phyloP scores from a whole-genome alignment of 2,797 vertebrate genomes.

The Erethizon dorsatum region DNA sequence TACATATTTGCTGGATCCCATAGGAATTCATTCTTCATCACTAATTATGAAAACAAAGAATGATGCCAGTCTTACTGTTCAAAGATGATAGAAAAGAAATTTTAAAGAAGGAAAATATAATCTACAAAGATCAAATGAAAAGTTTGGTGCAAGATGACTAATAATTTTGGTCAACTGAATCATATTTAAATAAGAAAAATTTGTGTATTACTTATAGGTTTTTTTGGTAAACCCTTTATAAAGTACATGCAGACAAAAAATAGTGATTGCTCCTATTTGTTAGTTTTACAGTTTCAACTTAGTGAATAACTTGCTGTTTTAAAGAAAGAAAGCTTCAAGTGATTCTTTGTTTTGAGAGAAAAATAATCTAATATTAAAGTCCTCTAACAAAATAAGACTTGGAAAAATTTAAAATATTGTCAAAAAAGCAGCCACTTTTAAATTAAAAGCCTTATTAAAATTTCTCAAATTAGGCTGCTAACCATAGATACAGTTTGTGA shows the following conservation, averaged over 20 bases:
- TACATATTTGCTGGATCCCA: neutral
- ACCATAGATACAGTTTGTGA: neutral
- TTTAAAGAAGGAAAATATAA: neutral
- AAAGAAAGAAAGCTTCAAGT: neutral
- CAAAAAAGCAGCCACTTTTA: neutral
- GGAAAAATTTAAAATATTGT: neutral
- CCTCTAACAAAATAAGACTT: neutral
- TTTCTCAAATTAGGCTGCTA: neutral
- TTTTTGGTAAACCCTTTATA: constrained; percentile 47
- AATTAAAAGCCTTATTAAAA: neutral
- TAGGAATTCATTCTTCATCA: neutral
- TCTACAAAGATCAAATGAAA: neutral
- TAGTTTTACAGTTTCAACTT: constrained; percentile 25
- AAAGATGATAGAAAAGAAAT: neutral
- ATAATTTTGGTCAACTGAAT: neutral
- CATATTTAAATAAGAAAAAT: constrained; percentile 9
- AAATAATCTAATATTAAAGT: neutral
- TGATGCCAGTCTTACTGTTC: neutral
- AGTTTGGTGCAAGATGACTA: neutral
- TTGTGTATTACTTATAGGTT: constrained; percentile 44
- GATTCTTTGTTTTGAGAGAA: neutral
- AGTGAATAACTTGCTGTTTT: neutral
- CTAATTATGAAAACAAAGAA: neutral
- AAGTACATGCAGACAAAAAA: constrained; percentile 33
- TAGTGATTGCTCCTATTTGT: constrained; percentile 30